Evolutionary conservation across 2,888 invertebrate species (phyloP), one percentile per base, ranked within the genome.

Genomic region (Sinhomidia bicolor): DNA sequence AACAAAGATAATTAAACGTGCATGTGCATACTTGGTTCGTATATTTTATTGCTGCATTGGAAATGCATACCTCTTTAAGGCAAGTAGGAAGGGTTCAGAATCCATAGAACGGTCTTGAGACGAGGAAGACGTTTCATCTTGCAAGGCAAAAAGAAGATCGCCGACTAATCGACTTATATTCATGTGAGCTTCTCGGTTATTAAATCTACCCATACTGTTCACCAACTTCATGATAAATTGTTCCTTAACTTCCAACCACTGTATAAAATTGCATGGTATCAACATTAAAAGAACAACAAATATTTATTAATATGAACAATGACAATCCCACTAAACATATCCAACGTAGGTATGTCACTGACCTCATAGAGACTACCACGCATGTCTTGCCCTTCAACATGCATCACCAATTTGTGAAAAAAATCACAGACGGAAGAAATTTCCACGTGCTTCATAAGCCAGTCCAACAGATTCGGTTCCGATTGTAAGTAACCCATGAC

Each of bases 341-440:
- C n/a, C n/a, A n/a, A n/a, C n/a, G n/a, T n/a, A n/a, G n/a, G n/a
- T n/a, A n/a, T n/a, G 12, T 36, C 9, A 44, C 71, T 23, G 20
- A 96, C 96, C 93, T 95, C 95, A 92, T 96, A 94, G 93, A 96
- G 95, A 94, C 95, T 96, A 93, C 95, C 95, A 93, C 96, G 95
- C 93, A 96, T 95, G 92, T 96, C 96, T 91, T 94, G 95, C 90
- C 96, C 96, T 93, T 97, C 96, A 83, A 98, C 96, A 93, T 96
- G 95, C 91, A 96, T 96, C 94, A 98, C 96, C 93, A 97, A 96
- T 94, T 97, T 97, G 93, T 96, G 95, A 93, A 98, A 96, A 93
- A 98, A 95, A 95, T 99, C 98, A 95, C 98, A 98, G 93, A 99
- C 97, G 92, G 98, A 98, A 29, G 98, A 98, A 76, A 98, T 98